phyloP scores from a whole-genome alignment of 2,888 invertebrate species.

The Hemithea aestivaria region DNA sequence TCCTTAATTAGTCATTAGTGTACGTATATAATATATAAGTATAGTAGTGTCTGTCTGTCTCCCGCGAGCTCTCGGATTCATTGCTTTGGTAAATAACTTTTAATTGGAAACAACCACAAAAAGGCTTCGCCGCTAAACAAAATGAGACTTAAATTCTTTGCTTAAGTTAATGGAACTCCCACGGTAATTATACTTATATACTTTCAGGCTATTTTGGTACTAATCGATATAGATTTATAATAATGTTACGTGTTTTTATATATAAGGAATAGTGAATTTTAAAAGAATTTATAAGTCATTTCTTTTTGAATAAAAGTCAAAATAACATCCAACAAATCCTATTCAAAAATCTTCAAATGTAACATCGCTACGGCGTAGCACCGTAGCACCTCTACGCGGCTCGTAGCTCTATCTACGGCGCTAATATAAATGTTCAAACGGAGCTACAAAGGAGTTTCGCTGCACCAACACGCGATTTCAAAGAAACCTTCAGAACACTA shows the following conservation, averaged over 20 bases:
- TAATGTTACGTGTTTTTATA: no score
- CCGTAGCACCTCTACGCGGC: background rate
- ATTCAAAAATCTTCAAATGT: no score
- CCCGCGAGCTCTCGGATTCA: constrained; percentile 8
- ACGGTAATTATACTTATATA: no score
- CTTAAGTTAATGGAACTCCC: no score
- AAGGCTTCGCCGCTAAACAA: constrained; percentile 2
- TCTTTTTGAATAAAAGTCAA: no score
- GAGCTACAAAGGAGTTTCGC: constrained; percentile 42
- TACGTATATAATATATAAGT: no score
- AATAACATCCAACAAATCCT: no score
- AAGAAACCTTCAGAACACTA: constrained; percentile 63
- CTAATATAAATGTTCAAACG: constrained; percentile 38
- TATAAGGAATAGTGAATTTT: no score
- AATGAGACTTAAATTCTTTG: background rate
- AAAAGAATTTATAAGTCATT: no score
- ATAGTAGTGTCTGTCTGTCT: background rate
- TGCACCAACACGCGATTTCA: constrained; percentile 48
- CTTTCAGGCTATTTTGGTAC: no score
- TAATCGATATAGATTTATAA: no score
- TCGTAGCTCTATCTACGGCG: constrained; percentile 20
- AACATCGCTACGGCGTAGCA: constrained; percentile 10
- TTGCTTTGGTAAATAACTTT: constrained; percentile 20
- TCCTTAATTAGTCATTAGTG: no score
- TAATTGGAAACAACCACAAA: constrained; percentile 24